phyloP scores from a whole-genome alignment of 2,888 invertebrate genomes.

The Melipona bicolor region DNA sequence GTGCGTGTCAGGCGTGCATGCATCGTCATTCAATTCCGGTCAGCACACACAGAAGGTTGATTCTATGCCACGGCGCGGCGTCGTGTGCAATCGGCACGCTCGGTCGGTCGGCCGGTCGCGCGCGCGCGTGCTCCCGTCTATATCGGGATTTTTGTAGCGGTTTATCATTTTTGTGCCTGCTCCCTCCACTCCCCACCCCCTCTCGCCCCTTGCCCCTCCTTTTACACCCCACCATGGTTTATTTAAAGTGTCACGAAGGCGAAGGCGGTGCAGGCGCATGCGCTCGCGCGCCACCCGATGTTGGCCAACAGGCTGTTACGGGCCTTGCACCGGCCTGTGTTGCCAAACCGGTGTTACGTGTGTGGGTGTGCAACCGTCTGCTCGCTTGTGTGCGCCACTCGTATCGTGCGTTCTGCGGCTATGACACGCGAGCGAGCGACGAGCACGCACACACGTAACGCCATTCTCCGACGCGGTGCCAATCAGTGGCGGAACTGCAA shows the following conservation, averaged over 20 bases:
- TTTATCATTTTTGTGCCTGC: constrained; percentile 70
- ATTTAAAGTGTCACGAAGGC: constrained; percentile 73
- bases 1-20: constrained; percentile 24
- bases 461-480: constrained; percentile 65
- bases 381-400: neutral
- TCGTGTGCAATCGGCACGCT: constrained; percentile 41
- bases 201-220: constrained; percentile 32
- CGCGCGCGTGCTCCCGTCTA: constrained; percentile 62
- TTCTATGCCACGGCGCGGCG: constrained; percentile 39
- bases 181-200: neutral
- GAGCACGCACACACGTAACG: constrained; percentile 24
- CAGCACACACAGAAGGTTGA: constrained; percentile 41
- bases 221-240: constrained; percentile 67
- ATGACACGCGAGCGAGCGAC: neutral
- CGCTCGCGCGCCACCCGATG: constrained; percentile 60
- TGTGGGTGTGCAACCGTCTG: constrained; percentile 5
- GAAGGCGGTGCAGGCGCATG: constrained; percentile 65
- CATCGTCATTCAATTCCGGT: constrained; percentile 44
- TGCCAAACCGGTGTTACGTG: constrained; percentile 66
- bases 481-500: constrained; percentile 70
- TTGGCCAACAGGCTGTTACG: constrained; percentile 74
- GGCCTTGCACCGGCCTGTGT: constrained; percentile 70
- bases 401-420: neutral
- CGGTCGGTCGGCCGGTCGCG: constrained; percentile 5
- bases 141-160: constrained; percentile 72